A percentile compares a stretch with the other conserved stretches of the same genome.
Evolutionary conservation across 2,113 vertebrate genomes (phyloP).

Genomic region (Plectropomus leopardus): DNA sequence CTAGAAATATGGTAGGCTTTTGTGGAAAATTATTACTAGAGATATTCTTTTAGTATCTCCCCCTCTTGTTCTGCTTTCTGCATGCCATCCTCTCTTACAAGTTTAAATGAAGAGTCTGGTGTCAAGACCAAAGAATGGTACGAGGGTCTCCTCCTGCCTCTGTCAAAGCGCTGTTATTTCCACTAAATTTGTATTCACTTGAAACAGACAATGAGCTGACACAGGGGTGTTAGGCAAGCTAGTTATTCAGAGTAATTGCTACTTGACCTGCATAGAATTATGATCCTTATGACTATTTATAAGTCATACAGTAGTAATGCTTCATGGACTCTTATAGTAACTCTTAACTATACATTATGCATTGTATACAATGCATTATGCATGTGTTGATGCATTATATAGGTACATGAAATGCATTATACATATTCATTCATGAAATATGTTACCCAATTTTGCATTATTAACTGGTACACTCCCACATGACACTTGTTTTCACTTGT

Average conservation of each 20-base stretch:
- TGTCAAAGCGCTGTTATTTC: not conserved
- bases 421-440: conserved; percentile 16
- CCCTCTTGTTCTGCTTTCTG: not conserved
- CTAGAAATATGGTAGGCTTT: not conserved
- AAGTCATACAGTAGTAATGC: not conserved
- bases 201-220: not conserved
- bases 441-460: conserved; percentile 3
- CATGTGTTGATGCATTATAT: conserved; percentile 17
- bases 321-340: conserved; percentile 3
- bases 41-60: not conserved
- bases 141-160: not conserved
- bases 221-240: not conserved
- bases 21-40: not conserved
- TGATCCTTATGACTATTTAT: not conserved
- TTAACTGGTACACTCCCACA: not conserved
- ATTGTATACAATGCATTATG: conserved; percentile 24
- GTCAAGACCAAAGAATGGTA: not conserved
- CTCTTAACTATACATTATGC: not conserved
- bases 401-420: conserved; percentile 17
- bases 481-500: not conserved
- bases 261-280: not conserved
- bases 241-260: not conserved
- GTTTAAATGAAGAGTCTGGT: not conserved
- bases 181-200: not conserved
- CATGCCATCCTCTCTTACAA: not conserved